Evolutionary conservation across 1,140 invertebrate species (phyloP), one percentile per base, ranked within the genome.

Genomic region (Zaprionus inermis): DNA sequence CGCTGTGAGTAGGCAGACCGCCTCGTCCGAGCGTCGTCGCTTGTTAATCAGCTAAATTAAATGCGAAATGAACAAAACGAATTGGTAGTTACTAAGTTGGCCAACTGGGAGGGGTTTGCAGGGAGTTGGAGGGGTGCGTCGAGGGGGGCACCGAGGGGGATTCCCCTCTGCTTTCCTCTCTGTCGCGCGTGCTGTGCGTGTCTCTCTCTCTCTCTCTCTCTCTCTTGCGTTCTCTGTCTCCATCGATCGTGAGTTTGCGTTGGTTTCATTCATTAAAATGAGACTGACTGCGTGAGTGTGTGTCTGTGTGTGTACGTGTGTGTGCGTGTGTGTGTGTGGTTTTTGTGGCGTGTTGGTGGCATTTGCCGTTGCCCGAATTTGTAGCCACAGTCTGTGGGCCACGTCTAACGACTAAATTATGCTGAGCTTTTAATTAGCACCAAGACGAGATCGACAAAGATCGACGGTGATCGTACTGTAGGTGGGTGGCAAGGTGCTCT

Each of bases 31-130:
- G 44, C 28, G 14, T 22, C 64, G 58, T 55, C 36, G 79, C 83
- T 88, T 75, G 83, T 88, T 88, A 88, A 88, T 88, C 84, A 88
- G 83, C 82, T 89, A 88, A 88, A 88, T 88, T 88, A 88, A 88
- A 88, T 88, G 83, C 84, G 83, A 88, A 88, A 88, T 88, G 79
- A 86, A 88, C 82, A 86, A 88, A 86, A 86, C 79, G 83, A 86
- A 86, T 86, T 88, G 83, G 67, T 71, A 76, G 71, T 63, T 81
- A 72, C 78, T 81, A 36, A 36, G 66, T 74, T 44, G 66, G 56
- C 20, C 67, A 69, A 18, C n/a, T 9, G 6, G 7, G 2, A 32
- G 30, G 0, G 30, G 10, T 2, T 0, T 7, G 4, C 1, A 32
- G 2, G 7, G 30, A 28, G 28, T 28, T n/a, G 28, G 28, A 10